Percentiles rank a stretch among this genome's conserved stretches.
These are phyloP conservation scores for Parazoanthus atlanticus DNA, from an alignment of 92 coral and sea anemone species.

Conservation along the genomic window DNA sequence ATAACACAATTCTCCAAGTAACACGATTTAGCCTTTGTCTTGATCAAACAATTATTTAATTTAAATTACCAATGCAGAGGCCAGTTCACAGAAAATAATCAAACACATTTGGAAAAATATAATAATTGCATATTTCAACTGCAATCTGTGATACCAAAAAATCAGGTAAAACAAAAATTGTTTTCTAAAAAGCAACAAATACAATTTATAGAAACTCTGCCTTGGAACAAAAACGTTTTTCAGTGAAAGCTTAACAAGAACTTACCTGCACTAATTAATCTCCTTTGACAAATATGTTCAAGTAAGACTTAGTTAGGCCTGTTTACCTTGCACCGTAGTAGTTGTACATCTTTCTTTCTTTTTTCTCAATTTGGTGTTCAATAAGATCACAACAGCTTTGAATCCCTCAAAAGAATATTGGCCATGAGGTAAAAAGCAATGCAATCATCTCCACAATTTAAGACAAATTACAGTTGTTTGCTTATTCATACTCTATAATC, in stretches of 20 bases:
- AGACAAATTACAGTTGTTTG: no score
- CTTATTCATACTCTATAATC: no score
- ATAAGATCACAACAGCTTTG: not conserved
- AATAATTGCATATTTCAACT: not conserved
- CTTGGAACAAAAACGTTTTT: not conserved
- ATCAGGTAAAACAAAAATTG: not conserved
- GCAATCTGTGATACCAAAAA: not conserved
- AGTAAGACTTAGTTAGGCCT: not conserved
- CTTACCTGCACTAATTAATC: not conserved
- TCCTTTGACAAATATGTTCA: not conserved
- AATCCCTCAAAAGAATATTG: not conserved
- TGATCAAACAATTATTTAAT: not conserved
- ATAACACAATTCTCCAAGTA: not conserved
- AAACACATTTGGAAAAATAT: not conserved
- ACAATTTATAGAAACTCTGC: not conserved
- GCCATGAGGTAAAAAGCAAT: not conserved
- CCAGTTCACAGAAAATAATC: no score
- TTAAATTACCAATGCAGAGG: no score
- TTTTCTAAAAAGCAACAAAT: no score
- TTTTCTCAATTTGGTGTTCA: not conserved
- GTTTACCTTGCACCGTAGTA: not conserved
- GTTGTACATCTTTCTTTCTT: not conserved
- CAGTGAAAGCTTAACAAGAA: not conserved
- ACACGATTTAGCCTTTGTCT: not conserved
- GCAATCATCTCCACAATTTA: not conserved